phyloP scores from a whole-genome alignment of 2,888 invertebrate species.

The Drosophila eohydei region DNA sequence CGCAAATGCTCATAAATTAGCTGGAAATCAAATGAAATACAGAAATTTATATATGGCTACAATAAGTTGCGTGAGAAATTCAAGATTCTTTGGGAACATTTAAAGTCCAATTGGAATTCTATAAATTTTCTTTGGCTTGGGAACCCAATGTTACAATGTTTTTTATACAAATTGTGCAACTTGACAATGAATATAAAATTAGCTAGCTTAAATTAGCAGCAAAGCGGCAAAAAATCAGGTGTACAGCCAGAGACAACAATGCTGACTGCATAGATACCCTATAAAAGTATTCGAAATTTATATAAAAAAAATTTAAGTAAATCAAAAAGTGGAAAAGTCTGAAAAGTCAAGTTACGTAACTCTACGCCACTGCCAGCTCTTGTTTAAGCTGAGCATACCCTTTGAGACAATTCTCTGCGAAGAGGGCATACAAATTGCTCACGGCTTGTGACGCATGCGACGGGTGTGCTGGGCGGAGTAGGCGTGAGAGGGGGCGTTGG shows the following conservation, averaged over 20 bases:
- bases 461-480: slow-evolving; percentile 15
- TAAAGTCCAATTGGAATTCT: neutral
- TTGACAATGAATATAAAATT: slow-evolving; percentile 55
- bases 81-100: slow-evolving; percentile 3
- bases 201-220: slow-evolving; percentile 38
- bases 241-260: neutral
- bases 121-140: slow-evolving; percentile 5
- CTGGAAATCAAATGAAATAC: slow-evolving; percentile 19
- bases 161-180: slow-evolving; percentile 42
- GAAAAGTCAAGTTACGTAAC: too few relatives aligned
- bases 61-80: slow-evolving; percentile 31
- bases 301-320: neutral
- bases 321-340: too few relatives aligned
- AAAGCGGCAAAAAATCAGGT: slow-evolving; percentile 1
- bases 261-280: slow-evolving; percentile 7
- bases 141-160: slow-evolving; percentile 17
- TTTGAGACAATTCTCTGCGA: neutral
- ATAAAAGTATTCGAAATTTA: neutral
- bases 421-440: slow-evolving; percentile 50
- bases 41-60: slow-evolving; percentile 18
- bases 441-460: slow-evolving; percentile 33
- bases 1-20: slow-evolving; percentile 33
- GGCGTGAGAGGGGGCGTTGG: slow-evolving; percentile 39
- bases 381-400: neutral
- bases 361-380: neutral